Conservation (phyloP, 1,140 invertebrate genomes). For the Eumeta japonica region DNA sequence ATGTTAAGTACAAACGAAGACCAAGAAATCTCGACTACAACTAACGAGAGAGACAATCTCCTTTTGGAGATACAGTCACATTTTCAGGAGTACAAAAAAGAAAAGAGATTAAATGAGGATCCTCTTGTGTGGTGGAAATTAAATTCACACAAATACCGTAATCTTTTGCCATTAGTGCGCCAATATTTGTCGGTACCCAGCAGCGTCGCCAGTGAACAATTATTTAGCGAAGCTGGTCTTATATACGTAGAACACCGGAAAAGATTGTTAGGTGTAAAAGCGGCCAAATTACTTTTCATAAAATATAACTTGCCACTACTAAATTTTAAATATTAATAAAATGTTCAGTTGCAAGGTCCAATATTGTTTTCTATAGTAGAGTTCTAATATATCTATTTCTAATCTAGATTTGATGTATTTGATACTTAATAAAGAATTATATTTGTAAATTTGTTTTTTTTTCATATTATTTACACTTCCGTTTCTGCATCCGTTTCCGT, state of each 20-base stretch:
- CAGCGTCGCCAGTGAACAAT: conserved; percentile 1
- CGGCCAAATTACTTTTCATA: conserved; percentile 4
- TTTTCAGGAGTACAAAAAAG: too few relatives aligned
- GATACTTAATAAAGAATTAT: too few relatives aligned
- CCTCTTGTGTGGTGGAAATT: too few relatives aligned
- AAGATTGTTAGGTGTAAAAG: conserved; percentile 2
- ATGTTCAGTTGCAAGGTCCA: too few relatives aligned
- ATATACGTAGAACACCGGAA: conserved; percentile 1
- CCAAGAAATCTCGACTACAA: not conserved
- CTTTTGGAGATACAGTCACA: conserved; percentile 2
- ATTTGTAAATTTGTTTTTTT: too few relatives aligned
- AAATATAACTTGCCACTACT: conserved; percentile 3
- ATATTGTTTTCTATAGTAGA: too few relatives aligned
- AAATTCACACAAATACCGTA: not conserved
- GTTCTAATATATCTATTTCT: too few relatives aligned
- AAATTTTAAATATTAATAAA: conserved; percentile 3
- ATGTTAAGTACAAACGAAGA: not conserved
- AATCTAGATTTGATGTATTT: too few relatives aligned
- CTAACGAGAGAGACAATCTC: not conserved
- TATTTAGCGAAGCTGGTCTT: conserved; percentile 4
- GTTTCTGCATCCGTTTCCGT: too few relatives aligned
- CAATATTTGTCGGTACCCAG: conserved; percentile 2
- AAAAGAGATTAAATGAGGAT: too few relatives aligned
- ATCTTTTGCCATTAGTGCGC: not conserved
- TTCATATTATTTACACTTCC: too few relatives aligned